Evolutionary conservation across 2,888 invertebrate species (phyloP), one percentile per base, ranked within the genome.

Genomic region (Tillus elongatus): DNA sequence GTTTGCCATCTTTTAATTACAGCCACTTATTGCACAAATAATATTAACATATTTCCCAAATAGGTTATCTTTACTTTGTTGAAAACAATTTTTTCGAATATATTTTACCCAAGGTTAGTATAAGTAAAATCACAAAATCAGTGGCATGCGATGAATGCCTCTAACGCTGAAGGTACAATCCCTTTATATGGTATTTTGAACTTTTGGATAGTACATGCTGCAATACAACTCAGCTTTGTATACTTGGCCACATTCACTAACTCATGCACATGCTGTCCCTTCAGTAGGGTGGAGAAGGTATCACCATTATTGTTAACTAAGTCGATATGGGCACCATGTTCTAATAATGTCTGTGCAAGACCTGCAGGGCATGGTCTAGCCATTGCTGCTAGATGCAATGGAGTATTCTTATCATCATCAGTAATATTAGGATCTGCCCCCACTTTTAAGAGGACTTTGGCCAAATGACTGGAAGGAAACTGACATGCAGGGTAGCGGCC

Each of bases 371-470:
- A 82, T 1, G 82, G 82, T 46, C 69, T 64, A 39, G 81, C 77
- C 63, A 81, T 75, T 43, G 86, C 87, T 1, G 83, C 82, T 41
- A 91, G 71, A 61, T 93, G 93, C 33, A 95, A 72, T 8, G 92
- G 84, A 12, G 90, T 90, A 67, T 91, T 90, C 12, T 87, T 88
- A 38, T 79, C 79, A 35, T 79, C 77, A 64, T 95, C 93, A 2
- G 75, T 65, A 1, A 81, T 80, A 64, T 82, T 82, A 1, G 85
- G 80, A 64, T 82, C 74, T 0, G 90, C 89, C 8, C 92, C 93
- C 13, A 41, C 38, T 24, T 41, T 33, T 11, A 41, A 15, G 2
- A 41, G 37, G 27, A 56, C 77, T 51, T 76, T 74, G 3, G 86
- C 82, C 46, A 84, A 70, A 51, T 78, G 71, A 4, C 74, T 65